phyloP scores from a whole-genome alignment of 2,113 vertebrate genomes.

The Cyphomyrus plagiostoma region DNA sequence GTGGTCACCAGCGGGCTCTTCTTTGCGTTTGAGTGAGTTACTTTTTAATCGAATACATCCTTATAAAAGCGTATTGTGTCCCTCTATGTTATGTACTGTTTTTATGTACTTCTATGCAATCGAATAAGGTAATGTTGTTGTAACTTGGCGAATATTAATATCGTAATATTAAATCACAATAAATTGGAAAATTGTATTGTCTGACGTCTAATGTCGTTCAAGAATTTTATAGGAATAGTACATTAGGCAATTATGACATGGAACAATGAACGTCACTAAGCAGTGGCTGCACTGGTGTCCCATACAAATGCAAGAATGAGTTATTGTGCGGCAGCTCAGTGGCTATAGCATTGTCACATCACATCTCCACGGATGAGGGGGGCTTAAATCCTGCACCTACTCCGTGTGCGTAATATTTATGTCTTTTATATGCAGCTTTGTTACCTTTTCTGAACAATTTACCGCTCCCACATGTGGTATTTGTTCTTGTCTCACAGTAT shows the following conservation, averaged over 20 bases:
- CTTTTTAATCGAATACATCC: neutral
- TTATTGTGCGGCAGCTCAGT: neutral
- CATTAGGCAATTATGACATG: neutral
- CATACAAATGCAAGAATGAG: neutral
- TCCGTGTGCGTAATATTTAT: neutral
- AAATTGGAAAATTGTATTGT: neutral
- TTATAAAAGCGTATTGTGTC: neutral
- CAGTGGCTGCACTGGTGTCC: neutral
- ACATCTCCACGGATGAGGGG: neutral
- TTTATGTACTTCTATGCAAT: neutral
- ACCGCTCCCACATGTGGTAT: neutral
- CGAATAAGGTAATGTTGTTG: neutral
- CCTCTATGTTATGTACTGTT: neutral
- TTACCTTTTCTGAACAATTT: neutral
- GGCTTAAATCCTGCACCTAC: neutral
- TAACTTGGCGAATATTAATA: neutral
- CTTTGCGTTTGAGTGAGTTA: constrained; percentile 98
- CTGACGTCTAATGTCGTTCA: neutral
- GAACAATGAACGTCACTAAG: neutral
- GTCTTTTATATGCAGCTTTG: neutral
- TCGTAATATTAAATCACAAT: neutral
- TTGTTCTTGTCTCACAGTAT: neutral
- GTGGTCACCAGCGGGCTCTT: constrained; percentile 96
- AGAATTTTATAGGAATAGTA: neutral
- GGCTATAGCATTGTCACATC: neutral